Base-by-base conservation (phyloP, 2,113 vertebrate genomes). In the Mionectes macconnelli region DNA sequence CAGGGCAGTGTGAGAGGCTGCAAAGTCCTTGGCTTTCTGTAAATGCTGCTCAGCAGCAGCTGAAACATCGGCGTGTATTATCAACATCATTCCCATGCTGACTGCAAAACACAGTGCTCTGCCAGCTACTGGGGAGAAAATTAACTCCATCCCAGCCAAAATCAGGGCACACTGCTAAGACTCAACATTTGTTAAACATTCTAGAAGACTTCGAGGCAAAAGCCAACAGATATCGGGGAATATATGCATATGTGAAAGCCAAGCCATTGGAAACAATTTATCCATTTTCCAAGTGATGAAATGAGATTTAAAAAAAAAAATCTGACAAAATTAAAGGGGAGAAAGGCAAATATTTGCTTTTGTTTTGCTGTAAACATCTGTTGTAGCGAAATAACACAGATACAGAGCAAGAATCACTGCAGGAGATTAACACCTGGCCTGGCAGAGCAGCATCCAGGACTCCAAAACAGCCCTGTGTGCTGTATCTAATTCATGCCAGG, bases 291-390 rank as follows among this genome's bases (percentile, higher is more conserved):
- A 42, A n/a, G 3, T 67, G 21, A 53, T 39, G 3, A 16, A 84
- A 76, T 22, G 4, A 73, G 25, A n/a, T 37, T 20, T 39, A 62
- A 49, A 15, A 27, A 28, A 9, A 17, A 27, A 7, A 22, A 14
- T 44, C 25, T 19, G 17, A 53, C 19, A 9, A 24, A 20, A 4
- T 14, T 3, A 20, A 44, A 45, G 4, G 12, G 3, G 2, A 0
- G 20, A 31, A 67, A 20, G 19, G 6, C 7, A 66, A 75, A 52
- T 5, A 64, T 52, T 75, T 79, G 7, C 4, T 56, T 52, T 14
- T 56, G 0, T 59, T 12, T 73, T 56, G 12, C 14, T 79, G 53
- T 31, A 76, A 88, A 31, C 13, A 40, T 56, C 35, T 68, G 15
- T 33, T 33, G 8, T 15, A 50, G 23, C 18, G 63, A 78, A 89